A percentile compares a stretch with the other conserved stretches of the same genome.
phyloP scores from a whole-genome alignment of 2,797 vertebrate species.

The Cynopterus sphinx region DNA sequence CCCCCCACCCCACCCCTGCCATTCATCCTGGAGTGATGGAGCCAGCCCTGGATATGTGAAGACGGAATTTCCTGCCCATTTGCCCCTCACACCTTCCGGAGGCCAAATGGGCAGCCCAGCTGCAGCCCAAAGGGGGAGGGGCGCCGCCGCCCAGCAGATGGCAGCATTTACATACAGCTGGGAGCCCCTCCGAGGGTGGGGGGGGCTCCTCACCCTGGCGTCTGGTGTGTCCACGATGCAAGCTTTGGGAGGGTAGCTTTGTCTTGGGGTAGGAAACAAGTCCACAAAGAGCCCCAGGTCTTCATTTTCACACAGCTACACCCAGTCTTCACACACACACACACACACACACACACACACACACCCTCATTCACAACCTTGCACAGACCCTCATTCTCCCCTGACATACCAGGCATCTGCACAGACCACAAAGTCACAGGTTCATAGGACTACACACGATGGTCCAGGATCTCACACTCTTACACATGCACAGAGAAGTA shows the following conservation, averaged over 20 bases:
- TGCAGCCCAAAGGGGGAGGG: constrained; percentile 60
- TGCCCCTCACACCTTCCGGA: constrained; percentile 67
- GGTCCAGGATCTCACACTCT: neutral
- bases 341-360: neutral
- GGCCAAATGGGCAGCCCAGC: constrained; percentile 68
- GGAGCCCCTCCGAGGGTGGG: neutral
- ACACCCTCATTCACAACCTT: neutral
- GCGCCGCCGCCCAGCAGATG: constrained; percentile 73
- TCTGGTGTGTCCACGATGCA: neutral
- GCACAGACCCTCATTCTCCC: neutral
- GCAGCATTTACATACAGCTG: constrained; percentile 82
- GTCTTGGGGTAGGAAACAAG: neutral
- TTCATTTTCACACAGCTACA: neutral
- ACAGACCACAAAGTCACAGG: neutral
- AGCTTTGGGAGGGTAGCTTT: constrained; percentile 26
- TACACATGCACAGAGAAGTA: neutral
- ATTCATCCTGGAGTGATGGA: neutral
- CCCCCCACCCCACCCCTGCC: neutral
- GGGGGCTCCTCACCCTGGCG: neutral
- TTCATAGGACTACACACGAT: neutral
- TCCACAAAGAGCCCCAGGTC: constrained; percentile 13
- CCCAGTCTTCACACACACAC: neutral
- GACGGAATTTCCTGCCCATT: constrained; percentile 68
- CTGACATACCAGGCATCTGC: neutral
- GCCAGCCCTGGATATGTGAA: neutral